Percentiles rank a stretch among this genome's conserved stretches.
phyloP scores from a whole-genome alignment of 2,888 invertebrate species.

The Cataglyphis livida region DNA sequence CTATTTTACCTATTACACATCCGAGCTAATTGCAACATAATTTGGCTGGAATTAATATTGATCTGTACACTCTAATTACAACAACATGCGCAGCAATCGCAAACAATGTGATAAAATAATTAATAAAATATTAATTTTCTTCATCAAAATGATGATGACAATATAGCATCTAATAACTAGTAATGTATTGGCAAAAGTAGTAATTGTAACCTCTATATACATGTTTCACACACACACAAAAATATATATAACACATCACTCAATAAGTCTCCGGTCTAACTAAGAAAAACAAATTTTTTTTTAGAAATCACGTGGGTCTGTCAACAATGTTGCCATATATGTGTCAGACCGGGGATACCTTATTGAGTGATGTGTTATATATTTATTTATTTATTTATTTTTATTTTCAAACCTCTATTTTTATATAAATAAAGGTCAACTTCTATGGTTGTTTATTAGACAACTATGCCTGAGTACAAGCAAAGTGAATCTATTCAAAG shows the following conservation, averaged over 20 bases:
- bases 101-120: constrained; percentile 14
- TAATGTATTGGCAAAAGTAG: constrained; percentile 10
- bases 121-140: constrained; percentile 40
- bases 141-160: background rate
- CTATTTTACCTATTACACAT: background rate
- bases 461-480: background rate
- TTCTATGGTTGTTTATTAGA: background rate
- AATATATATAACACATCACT: background rate
- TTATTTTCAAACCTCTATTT: background rate
- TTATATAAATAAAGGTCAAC: background rate
- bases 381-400: background rate
- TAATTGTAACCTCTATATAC: background rate
- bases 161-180: background rate
- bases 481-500: background rate
- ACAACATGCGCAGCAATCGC: background rate
- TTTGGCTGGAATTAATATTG: constrained; percentile 43
- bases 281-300: too few species aligned
- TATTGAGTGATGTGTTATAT: background rate
- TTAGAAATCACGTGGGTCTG: too few species aligned
- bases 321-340: too few species aligned
- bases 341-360: too few species aligned
- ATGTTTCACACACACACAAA: background rate
- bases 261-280: too few species aligned
- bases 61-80: background rate
- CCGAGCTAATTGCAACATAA: constrained; percentile 24